phyloP scores from a whole-genome alignment of 2,888 invertebrate species.

The Dascillus cervinus region DNA sequence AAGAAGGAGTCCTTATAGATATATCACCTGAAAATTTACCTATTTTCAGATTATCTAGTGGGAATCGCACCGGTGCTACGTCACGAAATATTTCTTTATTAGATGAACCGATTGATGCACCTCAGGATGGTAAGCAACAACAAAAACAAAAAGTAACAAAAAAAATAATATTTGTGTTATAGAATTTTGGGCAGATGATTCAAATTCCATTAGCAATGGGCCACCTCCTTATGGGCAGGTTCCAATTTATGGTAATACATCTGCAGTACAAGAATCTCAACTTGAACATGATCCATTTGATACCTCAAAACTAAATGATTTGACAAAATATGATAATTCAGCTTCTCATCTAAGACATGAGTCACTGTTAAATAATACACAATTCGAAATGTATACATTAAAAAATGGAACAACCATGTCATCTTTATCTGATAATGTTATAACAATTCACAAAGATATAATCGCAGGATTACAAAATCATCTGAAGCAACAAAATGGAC shows the following conservation, averaged over 20 bases:
- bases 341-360: too few species aligned
- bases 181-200: conserved; percentile 16
- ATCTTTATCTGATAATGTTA: too few species aligned
- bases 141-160: too few species aligned
- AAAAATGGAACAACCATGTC: too few species aligned
- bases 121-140: conserved; percentile 44
- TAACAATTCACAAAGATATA: too few species aligned
- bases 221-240: conserved; percentile 43
- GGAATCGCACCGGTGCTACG: too few species aligned
- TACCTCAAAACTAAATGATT: conserved; percentile 52
- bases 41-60: conserved; percentile 4
- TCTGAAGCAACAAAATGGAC: too few species aligned
- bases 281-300: conserved; percentile 58
- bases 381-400: too few species aligned
- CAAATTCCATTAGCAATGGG: conserved; percentile 12
- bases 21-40: conserved; percentile 51
- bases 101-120: conserved; percentile 68
- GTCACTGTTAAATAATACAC: too few species aligned
- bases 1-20: conserved; percentile 69
- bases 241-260: conserved; percentile 49
- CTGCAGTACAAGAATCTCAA: conserved; percentile 28
- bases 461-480: too few species aligned
- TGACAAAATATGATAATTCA: too few species aligned
- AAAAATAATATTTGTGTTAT: conserved; percentile 4
- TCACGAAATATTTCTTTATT: conserved; percentile 54